phyloP scores from a whole-genome alignment of 2,797 vertebrate genomes.

The Pseudomugil gertrudae region DNA sequence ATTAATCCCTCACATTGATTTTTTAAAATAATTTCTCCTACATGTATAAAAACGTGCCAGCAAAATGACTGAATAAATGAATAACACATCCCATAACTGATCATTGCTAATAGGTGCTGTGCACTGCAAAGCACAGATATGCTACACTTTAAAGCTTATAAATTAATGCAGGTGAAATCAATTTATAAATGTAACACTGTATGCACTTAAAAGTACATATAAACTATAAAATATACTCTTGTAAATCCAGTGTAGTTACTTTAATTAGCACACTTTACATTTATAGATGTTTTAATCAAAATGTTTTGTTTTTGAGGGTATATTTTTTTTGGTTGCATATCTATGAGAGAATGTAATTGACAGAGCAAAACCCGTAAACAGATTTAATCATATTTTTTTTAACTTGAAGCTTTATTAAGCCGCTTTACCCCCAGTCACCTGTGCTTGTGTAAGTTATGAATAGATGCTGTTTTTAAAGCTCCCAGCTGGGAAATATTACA shows the following conservation, averaged over 20 bases:
- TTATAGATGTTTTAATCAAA: background rate
- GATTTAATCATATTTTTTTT: background rate
- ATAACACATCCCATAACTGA: background rate
- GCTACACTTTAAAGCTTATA: background rate
- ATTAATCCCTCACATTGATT: background rate
- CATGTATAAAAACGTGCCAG: too few species aligned
- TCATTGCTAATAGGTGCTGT: background rate
- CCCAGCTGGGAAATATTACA: slow-evolving; percentile 21
- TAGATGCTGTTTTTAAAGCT: slow-evolving; percentile 22
- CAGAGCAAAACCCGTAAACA: background rate
- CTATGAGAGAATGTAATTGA: background rate
- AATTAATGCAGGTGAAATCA: too few species aligned
- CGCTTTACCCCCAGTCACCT: background rate
- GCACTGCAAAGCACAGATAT: background rate
- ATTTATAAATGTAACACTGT: too few species aligned
- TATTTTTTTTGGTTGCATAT: background rate
- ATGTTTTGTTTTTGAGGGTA: background rate
- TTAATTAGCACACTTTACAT: background rate
- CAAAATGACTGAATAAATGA: background rate
- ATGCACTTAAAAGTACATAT: too few species aligned
- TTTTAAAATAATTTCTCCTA: too few species aligned
- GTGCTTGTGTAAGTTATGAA: slow-evolving; percentile 24
- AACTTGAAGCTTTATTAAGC: background rate
- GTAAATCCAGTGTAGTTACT: background rate
- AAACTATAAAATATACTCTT: too few species aligned